Percentiles rank a stretch among this genome's conserved stretches.
These are phyloP conservation scores for Entomobrya multifasciata DNA, from an alignment of 2,888 invertebrate genomes.

Conservation along the genomic window DNA sequence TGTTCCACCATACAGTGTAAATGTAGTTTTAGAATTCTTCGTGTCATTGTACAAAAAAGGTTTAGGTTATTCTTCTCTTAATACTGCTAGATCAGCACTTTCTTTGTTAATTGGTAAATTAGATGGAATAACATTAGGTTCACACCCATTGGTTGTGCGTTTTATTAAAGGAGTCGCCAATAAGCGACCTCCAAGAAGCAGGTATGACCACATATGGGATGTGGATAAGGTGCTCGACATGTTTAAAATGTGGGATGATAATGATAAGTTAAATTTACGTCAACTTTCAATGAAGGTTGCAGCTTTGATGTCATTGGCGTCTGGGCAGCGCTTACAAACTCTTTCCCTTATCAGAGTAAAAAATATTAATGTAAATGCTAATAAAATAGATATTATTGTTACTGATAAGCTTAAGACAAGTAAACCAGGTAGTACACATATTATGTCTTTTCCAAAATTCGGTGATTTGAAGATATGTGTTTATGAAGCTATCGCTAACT, in stretches of 20 bases:
- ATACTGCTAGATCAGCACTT: slow-evolving; percentile 56
- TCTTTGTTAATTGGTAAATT: slow-evolving; percentile 45
- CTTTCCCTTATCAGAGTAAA: slow-evolving; percentile 23
- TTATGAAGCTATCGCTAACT: neutral
- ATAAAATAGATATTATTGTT: slow-evolving; percentile 27
- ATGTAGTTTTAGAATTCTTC: slow-evolving; percentile 35
- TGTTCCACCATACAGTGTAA: no score
- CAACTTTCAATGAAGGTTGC: slow-evolving; percentile 42
- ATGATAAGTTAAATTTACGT: slow-evolving; percentile 21
- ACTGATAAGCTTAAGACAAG: slow-evolving; percentile 21
- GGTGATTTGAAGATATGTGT: slow-evolving; percentile 25
- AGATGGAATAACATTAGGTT: slow-evolving; percentile 1
- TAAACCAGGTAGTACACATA: neutral
- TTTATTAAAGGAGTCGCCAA: slow-evolving; percentile 57
- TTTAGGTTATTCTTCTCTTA: slow-evolving; percentile 49
- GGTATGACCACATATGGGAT: slow-evolving; percentile 63
- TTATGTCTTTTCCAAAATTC: neutral
- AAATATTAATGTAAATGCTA: slow-evolving; percentile 36
- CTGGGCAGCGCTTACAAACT: slow-evolving; percentile 69
- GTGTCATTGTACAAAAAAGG: slow-evolving; percentile 15
- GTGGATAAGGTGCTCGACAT: slow-evolving; percentile 40
- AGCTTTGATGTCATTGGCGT: slow-evolving; percentile 50
- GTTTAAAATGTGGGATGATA: neutral
- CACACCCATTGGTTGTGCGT: slow-evolving; percentile 45
- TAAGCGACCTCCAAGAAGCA: slow-evolving; percentile 49